Conservation (phyloP, 2,113 vertebrate genomes). For the Scartelaos histophorus region DNA sequence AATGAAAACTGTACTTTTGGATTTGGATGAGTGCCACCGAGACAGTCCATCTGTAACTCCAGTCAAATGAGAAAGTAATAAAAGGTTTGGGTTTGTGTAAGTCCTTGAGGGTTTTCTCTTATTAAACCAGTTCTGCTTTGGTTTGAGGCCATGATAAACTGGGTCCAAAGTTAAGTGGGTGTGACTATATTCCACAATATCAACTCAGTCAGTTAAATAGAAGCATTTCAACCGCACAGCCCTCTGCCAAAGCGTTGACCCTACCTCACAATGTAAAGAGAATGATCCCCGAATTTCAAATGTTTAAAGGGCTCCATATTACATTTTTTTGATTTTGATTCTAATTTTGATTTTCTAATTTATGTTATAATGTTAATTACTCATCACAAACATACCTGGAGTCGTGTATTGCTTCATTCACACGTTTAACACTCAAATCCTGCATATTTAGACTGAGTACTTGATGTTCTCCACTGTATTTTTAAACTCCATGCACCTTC, state of each 20-base stretch:
- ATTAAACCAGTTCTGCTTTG: constrained; percentile 10
- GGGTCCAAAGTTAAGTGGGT: not conserved
- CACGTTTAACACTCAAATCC: no score
- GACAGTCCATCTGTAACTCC: constrained; percentile 5
- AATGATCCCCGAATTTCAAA: no score
- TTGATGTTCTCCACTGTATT: no score
- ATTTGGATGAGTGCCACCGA: not conserved
- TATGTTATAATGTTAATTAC: no score
- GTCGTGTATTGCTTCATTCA: no score
- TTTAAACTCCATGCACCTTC: no score
- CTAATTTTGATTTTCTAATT: no score
- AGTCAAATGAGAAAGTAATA: constrained; percentile 1
- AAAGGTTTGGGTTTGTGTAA: not conserved
- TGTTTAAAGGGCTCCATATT: no score
- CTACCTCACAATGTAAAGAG: not conserved
- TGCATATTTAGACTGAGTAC: no score
- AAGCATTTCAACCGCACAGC: not conserved
- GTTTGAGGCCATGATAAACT: not conserved
- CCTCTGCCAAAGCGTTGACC: not conserved
- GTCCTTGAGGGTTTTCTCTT: constrained; percentile 15
- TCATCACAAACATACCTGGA: no score
- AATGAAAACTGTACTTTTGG: constrained; percentile 7
- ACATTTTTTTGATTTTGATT: no score
- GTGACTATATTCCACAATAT: not conserved
- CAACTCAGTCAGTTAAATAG: not conserved